These are phyloP conservation scores for Podarcis siculus DNA, from an alignment of 2,797 vertebrate genomes.

Conservation along the genomic window DNA sequence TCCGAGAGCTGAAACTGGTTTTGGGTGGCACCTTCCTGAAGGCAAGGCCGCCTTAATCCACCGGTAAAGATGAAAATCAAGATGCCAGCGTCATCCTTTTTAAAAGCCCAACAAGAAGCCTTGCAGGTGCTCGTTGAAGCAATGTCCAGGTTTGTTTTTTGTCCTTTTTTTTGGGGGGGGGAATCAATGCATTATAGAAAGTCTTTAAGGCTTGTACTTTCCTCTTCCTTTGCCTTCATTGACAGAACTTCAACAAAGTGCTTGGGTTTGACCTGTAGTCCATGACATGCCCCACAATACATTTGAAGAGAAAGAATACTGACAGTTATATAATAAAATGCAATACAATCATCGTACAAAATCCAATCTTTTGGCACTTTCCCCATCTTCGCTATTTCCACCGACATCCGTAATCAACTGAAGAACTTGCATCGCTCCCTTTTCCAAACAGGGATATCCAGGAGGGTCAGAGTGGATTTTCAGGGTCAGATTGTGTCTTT, in stretches of 20 bases:
- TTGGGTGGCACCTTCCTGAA: rapidly evolving
- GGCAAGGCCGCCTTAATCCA: background rate
- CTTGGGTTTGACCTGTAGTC: conserved; percentile 31
- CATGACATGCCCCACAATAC: conserved; percentile 15
- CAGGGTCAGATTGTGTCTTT: conserved; percentile 42
- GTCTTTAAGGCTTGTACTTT: conserved; percentile 66
- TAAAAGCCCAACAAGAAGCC: background rate
- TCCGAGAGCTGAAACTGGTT: rapidly evolving
- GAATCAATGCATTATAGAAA: background rate
- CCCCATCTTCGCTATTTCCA: conserved; percentile 23
- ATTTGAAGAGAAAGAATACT: conserved; percentile 39
- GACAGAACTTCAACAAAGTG: conserved; percentile 40
- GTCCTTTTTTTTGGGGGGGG: too few species aligned
- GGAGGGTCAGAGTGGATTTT: background rate
- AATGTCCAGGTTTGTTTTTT: background rate
- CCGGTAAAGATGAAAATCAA: rapidly evolving
- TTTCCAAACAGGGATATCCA: background rate
- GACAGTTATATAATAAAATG: conserved; percentile 27
- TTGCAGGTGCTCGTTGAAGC: background rate
- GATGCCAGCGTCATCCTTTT: background rate
- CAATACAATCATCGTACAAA: conserved; percentile 45
- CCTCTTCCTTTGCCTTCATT: conserved; percentile 21
- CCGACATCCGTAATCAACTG: background rate
- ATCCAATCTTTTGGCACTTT: conserved; percentile 62
- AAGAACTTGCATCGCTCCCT: rapidly evolving